Conservation (phyloP, 2,888 invertebrate genomes). For the Drosophila falleni region DNA sequence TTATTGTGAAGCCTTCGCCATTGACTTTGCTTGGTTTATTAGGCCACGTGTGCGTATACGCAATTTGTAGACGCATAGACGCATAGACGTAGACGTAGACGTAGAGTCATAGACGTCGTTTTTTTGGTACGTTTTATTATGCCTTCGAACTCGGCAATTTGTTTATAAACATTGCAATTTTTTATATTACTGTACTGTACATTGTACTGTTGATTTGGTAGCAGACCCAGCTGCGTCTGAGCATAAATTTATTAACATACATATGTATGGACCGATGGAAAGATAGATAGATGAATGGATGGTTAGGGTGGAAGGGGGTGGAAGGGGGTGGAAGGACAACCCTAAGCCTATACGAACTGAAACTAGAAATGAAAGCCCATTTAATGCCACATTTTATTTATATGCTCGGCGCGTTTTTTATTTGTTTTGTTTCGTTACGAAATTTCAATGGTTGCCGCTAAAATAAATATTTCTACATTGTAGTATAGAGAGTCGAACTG, state of each 20-base stretch:
- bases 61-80: constrained; percentile 53
- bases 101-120: background rate
- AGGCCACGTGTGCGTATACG: constrained; percentile 80
- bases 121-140: constrained; percentile 66
- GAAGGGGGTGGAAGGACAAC: constrained; percentile 14
- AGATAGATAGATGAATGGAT: constrained; percentile 32
- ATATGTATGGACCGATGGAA: constrained; percentile 37
- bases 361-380: constrained; percentile 51
- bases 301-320: background rate
- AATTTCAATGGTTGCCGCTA: constrained; percentile 63
- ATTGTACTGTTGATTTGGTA: constrained; percentile 53
- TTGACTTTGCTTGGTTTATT: constrained; percentile 55
- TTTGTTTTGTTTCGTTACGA: constrained; percentile 70
- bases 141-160: constrained; percentile 59
- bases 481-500: constrained; percentile 43
- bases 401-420: constrained; percentile 62
- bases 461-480: constrained; percentile 61
- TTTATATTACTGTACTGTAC: constrained; percentile 70
- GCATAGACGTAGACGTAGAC: background rate
- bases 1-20: constrained; percentile 68
- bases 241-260: constrained; percentile 79
- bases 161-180: constrained; percentile 82
- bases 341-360: constrained; percentile 35
- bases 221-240: constrained; percentile 63
- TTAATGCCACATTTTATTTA: constrained; percentile 77